Evolutionary conservation across 30 jellyfish, hydroid and myxozoan genomes (phyloP).

Genomic region (Morbakka virulenta): DNA sequence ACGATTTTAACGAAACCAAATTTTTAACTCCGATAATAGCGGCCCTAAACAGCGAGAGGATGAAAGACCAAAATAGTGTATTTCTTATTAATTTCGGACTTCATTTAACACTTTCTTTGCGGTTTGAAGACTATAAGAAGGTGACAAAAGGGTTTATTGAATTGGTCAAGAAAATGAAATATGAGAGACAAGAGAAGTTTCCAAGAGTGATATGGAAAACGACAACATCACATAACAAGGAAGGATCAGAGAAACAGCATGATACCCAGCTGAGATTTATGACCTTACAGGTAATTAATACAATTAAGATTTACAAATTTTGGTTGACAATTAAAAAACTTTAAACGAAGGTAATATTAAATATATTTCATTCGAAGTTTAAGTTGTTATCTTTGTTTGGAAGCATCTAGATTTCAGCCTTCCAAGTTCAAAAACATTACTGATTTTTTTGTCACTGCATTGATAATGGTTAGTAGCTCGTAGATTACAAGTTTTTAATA

Average conservation of each 20-base stretch:
- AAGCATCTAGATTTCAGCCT: too few species aligned
- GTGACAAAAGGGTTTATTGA: conserved; percentile 14
- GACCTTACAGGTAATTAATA: too few species aligned
- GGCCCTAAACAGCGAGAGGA: neutral
- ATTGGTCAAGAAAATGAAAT: neutral
- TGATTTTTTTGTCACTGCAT: too few species aligned
- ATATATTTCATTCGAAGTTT: too few species aligned
- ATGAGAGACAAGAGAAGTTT: neutral
- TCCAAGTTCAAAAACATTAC: too few species aligned
- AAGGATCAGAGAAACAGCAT: conserved; percentile 66
- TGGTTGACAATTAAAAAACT: too few species aligned
- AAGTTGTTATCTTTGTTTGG: too few species aligned
- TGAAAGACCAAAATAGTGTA: conserved; percentile 16
- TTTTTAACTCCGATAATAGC: conserved; percentile 10
- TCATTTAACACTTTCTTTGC: conserved; percentile 55
- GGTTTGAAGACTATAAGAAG: conserved; percentile 20
- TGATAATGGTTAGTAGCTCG: too few species aligned
- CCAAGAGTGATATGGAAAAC: conserved; percentile 50
- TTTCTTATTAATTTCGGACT: conserved; percentile 57
- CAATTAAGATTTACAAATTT: too few species aligned
- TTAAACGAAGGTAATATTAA: too few species aligned
- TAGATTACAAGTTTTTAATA: too few species aligned
- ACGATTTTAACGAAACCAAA: conserved; percentile 20
- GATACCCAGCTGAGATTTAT: too few species aligned
- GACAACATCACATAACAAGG: conserved; percentile 56